phyloP scores from a whole-genome alignment of 2,888 invertebrate genomes.

The Xestia sexstrigata region DNA sequence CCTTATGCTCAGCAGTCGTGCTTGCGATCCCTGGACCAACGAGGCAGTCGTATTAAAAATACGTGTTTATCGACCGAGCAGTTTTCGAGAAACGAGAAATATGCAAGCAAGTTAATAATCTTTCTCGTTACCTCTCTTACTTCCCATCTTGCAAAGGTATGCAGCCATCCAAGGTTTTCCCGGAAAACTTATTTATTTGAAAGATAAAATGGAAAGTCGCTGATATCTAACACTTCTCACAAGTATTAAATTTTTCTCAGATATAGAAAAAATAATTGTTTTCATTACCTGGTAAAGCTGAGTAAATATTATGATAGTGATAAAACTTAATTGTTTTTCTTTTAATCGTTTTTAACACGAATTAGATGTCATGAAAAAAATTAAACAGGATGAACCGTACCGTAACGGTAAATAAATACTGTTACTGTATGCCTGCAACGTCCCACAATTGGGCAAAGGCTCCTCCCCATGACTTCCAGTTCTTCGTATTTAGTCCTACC shows the following conservation, averaged over 20 bases:
- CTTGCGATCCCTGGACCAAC: no score
- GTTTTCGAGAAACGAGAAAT: not conserved
- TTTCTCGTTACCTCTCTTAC: not conserved
- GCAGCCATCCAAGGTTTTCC: not conserved
- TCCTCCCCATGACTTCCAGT: not conserved
- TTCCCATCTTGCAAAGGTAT: not conserved
- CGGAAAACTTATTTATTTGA: constrained; percentile 9
- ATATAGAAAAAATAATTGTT: no score
- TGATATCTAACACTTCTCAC: not conserved
- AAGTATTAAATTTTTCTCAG: constrained; percentile 2
- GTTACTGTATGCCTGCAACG: not conserved
- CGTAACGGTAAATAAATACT: no score
- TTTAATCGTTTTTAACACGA: not conserved
- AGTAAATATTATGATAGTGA: not conserved
- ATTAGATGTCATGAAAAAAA: not conserved
- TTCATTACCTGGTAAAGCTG: not conserved
- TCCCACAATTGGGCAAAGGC: not conserved
- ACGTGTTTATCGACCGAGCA: not conserved
- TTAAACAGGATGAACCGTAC: not conserved
- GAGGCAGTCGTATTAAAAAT: not conserved
- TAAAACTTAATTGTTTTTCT: no score
- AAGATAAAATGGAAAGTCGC: not conserved
- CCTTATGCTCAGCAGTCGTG: no score
- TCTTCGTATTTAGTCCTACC: no score
- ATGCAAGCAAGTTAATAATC: not conserved